These are phyloP conservation scores for Vanacampus margaritifer DNA, from an alignment of 2,113 vertebrate species.

Conservation along the genomic window DNA sequence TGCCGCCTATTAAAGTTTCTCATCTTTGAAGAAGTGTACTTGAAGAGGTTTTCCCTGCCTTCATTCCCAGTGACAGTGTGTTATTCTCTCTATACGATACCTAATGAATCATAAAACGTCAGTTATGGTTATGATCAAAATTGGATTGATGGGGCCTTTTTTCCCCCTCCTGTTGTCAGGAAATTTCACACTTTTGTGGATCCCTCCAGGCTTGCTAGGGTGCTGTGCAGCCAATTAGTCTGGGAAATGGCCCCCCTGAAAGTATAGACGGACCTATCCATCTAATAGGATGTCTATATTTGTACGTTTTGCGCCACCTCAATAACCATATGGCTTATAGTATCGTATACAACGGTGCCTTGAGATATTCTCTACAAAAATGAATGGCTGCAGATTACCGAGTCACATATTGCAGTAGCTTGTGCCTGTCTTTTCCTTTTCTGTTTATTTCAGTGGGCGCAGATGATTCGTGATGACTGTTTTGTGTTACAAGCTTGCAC, in stretches of 20 bases:
- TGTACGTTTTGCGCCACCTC: neutral
- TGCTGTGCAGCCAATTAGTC: constrained; percentile 17
- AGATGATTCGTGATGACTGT: too few species aligned
- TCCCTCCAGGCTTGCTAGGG: constrained; percentile 10
- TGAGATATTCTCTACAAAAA: too few species aligned
- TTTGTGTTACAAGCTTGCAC: too few species aligned
- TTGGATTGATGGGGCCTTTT: constrained; percentile 24
- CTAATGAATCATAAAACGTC: constrained; percentile 43
- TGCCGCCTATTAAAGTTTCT: neutral
- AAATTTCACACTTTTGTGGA: constrained; percentile 16
- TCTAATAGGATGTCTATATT: constrained; percentile 27
- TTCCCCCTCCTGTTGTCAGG: constrained; percentile 20
- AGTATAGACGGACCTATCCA: constrained; percentile 8
- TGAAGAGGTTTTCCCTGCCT: constrained; percentile 27
- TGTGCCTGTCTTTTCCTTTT: too few species aligned
- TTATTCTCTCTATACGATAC: constrained; percentile 17
- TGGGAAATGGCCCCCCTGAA: constrained; percentile 8
- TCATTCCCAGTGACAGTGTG: constrained; percentile 22
- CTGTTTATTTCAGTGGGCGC: too few species aligned
- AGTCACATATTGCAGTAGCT: too few species aligned
- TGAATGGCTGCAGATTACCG: too few species aligned
- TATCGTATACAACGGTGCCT: neutral
- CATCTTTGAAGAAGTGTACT: constrained; percentile 15
- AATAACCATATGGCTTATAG: too few species aligned
- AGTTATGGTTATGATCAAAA: constrained; percentile 39